Percentiles rank a stretch among this genome's conserved stretches.
These are phyloP conservation scores for Bellardia pandia DNA, from an alignment of 2,888 invertebrate species.

Conservation along the genomic window DNA sequence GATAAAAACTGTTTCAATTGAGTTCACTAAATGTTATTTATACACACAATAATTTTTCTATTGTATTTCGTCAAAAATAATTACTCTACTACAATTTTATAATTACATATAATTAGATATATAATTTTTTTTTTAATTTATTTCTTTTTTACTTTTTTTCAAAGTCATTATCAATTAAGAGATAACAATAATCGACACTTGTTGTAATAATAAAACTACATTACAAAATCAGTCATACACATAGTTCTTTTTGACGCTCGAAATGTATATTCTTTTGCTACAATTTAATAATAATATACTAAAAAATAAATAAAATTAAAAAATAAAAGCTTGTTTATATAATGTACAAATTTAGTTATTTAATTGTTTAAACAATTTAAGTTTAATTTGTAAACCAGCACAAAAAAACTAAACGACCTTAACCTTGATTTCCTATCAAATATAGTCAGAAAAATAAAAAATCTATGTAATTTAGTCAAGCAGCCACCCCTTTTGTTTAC, in stretches of 20 bases:
- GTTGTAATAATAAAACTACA: constrained; percentile 3
- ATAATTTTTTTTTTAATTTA: background rate
- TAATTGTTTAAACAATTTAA: constrained; percentile 8
- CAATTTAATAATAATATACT: background rate
- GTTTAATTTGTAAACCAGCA: background rate
- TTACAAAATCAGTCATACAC: background rate
- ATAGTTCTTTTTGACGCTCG: background rate
- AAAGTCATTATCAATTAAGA: constrained; percentile 46
- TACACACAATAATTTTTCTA: background rate
- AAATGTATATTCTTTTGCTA: constrained; percentile 12
- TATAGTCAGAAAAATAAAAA: constrained; percentile 26
- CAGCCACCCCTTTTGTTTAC: constrained; percentile 14
- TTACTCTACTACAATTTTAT: background rate
- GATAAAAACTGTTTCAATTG: background rate
- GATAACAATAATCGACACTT: background rate
- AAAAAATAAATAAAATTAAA: background rate
- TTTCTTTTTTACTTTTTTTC: background rate
- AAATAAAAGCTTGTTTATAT: background rate
- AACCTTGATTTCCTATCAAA: constrained; percentile 40
- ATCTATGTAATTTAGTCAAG: constrained; percentile 8
- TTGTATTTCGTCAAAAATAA: background rate
- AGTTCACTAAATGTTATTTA: background rate
- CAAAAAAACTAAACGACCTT: constrained; percentile 48
- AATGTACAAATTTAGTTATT: constrained; percentile 11
- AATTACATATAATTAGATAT: too few species aligned